These are phyloP conservation scores for Cheilosia soror DNA, from an alignment of 2,888 invertebrate genomes.

Conservation along the genomic window DNA sequence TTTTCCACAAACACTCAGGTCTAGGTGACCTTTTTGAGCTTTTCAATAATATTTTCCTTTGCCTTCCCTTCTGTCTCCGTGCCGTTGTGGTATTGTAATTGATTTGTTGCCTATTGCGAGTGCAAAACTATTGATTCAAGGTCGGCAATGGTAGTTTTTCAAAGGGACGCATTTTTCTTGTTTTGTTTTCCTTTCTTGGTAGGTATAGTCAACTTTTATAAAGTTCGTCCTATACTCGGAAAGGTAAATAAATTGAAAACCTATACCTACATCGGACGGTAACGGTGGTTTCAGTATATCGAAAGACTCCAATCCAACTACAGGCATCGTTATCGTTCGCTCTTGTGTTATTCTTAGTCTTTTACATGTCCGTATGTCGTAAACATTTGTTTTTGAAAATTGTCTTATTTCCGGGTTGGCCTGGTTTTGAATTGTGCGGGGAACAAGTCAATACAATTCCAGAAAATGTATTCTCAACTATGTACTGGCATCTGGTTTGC, in stretches of 20 bases:
- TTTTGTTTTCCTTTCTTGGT: neutral
- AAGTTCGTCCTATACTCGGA: neutral
- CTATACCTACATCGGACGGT: neutral
- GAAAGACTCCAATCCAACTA: neutral
- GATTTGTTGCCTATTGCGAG: conserved; percentile 3
- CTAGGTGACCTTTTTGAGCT: neutral
- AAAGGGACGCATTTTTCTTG: neutral
- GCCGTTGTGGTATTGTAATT: conserved; percentile 7
- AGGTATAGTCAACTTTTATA: neutral
- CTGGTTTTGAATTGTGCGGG: conserved; percentile 14
- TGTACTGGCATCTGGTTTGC: neutral
- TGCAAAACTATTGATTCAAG: neutral
- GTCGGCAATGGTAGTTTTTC: neutral
- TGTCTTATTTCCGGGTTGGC: conserved; percentile 41
- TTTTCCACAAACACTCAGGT: conserved; percentile 8
- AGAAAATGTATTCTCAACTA: neutral
- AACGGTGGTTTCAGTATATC: conserved; percentile 1
- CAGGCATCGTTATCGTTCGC: neutral
- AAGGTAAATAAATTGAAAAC: conserved; percentile 15
- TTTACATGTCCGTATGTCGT: conserved; percentile 25
- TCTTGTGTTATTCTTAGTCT: conserved; percentile 27
- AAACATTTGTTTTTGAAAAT: conserved; percentile 44
- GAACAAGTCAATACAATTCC: neutral
- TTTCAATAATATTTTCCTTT: no score
- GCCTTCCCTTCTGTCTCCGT: no score